Conservation (phyloP, 2,888 invertebrate genomes). For the Dynastes hyllus region DNA sequence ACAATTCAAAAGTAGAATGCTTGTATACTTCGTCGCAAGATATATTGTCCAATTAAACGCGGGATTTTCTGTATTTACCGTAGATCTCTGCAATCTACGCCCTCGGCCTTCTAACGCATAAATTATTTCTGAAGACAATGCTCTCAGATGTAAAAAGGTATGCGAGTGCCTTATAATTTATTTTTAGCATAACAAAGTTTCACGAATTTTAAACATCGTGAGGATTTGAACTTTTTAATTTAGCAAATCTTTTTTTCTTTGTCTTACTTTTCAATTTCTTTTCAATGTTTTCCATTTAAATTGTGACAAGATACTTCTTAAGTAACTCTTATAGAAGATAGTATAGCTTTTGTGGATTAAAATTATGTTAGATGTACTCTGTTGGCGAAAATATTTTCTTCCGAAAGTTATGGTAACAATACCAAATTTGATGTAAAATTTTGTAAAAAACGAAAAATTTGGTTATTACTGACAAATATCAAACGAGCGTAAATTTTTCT, state of each 20-base stretch:
- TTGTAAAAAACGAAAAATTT: too few species aligned
- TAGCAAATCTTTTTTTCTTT: conserved; percentile 3
- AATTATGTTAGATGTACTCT: too few species aligned
- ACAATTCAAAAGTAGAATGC: not conserved
- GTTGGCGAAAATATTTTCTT: too few species aligned
- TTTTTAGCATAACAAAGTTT: conserved; percentile 15
- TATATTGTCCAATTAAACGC: conserved; percentile 11
- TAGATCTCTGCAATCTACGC: not conserved
- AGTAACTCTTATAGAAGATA: not conserved
- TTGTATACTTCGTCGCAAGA: not conserved
- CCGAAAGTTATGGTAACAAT: too few species aligned
- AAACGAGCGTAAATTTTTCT: too few species aligned
- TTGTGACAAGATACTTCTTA: not conserved
- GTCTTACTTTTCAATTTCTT: not conserved
- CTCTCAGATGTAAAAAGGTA: conserved; percentile 14
- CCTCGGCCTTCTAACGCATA: conserved; percentile 1
- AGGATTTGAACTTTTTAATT: not conserved
- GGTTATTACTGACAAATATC: too few species aligned
- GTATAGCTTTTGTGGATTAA: too few species aligned
- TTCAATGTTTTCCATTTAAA: not conserved
- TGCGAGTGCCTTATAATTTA: conserved; percentile 5
- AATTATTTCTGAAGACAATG: conserved; percentile 19
- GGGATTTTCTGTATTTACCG: conserved; percentile 7
- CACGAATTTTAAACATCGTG: not conserved
- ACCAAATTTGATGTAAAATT: too few species aligned